A percentile compares a stretch with the other conserved stretches of the same genome.
Conservation (phyloP, 2,113 vertebrate species). For the Dicaeum eximium region DNA sequence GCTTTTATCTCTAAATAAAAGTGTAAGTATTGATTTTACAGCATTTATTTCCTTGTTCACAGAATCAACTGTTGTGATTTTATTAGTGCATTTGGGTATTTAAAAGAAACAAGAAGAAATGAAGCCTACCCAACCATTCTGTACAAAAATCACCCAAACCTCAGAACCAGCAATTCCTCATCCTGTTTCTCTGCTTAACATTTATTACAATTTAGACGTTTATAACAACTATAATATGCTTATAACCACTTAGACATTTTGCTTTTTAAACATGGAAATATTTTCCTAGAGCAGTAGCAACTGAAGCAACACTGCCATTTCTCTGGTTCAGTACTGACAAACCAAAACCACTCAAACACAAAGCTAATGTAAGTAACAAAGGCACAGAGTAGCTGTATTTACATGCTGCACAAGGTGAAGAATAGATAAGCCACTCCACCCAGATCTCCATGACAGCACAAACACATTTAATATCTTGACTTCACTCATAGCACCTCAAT, state of each 20-base stretch:
- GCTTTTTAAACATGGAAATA: not conserved
- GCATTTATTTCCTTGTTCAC: not conserved
- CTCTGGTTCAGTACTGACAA: not conserved
- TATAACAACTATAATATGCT: too few species aligned
- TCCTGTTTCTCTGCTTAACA: not conserved
- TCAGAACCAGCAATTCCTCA: not conserved
- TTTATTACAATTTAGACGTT: too few species aligned
- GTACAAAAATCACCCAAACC: not conserved
- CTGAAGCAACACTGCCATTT: not conserved
- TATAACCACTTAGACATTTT: not conserved
- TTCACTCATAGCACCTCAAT: not conserved
- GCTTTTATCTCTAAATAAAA: not conserved
- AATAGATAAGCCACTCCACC: not conserved
- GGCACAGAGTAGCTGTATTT: not conserved
- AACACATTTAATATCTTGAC: not conserved
- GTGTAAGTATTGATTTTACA: not conserved
- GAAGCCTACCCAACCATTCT: not conserved
- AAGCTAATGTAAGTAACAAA: not conserved
- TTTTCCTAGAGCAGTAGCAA: not conserved
- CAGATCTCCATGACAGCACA: not conserved
- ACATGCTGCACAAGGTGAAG: not conserved
- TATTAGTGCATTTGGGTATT: not conserved
- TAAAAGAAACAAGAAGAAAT: not conserved
- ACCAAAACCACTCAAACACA: not conserved
- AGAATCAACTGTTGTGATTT: not conserved